Evolutionary conservation across 2,797 vertebrate species (phyloP), one percentile per base, ranked within the genome.

Genomic region (Ctenopoma multispine): DNA sequence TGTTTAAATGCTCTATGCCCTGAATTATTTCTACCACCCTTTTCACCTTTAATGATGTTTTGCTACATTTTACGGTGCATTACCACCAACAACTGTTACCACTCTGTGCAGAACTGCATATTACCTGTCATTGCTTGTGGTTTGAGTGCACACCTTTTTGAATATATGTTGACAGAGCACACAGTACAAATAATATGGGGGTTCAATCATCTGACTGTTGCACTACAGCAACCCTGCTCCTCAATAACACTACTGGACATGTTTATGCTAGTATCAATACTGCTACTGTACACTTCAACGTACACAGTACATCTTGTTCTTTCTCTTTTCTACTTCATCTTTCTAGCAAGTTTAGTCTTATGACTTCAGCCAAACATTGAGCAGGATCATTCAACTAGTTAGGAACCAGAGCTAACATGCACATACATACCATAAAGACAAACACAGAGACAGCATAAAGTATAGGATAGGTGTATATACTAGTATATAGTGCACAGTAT

Each of bases 401-500:
- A 21, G 44, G 12, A 63, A 29, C 40, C 41, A 13, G 21, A 78
- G 62, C 69, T 66, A 63, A 63, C 43, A 29, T 34, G 8, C 41
- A 64, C 56, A 60, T 12, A 44, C 46, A 41, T 23, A 48, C 31
- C 21, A 15, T 44, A 24, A 59, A 34, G 41, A 38, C 15, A 63
- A 59, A 58, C 44, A 40, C 3, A 58, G 18, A 68, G 31, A 41
- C n/a, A 46, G 12, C 7, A 36, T 36, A 36, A 7, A 36, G 34
- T 36, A 36, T n/a, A 4, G 24, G 2, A 24, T 24, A 24, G 38
- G 34, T 10, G 6, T n/a, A n/a, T n/a, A n/a, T 34, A 7, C 4
- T 10, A 34, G 34, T 34, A 6, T 41, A 41, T 11, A 41, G 11
- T 15, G 17, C 14, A 15, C 6, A 7, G 12, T 69, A 34, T 53